Conservation (phyloP, 2,888 invertebrate species). For the Stegana nigrithorax region DNA sequence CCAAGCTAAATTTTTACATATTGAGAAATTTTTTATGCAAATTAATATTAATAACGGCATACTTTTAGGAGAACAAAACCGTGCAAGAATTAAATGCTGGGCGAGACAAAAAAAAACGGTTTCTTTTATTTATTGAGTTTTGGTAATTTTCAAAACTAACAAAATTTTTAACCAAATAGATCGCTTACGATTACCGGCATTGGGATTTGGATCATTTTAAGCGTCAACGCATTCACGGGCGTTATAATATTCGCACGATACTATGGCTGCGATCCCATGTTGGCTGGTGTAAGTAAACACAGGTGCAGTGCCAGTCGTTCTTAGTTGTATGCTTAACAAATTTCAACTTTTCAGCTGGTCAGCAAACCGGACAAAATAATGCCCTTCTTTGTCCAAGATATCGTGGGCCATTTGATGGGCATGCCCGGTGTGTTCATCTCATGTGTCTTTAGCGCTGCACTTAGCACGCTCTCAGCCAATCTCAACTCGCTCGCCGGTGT, state of each 20-base stretch:
- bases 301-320: neutral
- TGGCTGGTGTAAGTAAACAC: constrained; percentile 66
- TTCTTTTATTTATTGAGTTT: too few relatives aligned
- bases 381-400: constrained; percentile 73
- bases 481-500: constrained; percentile 72
- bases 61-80: too few relatives aligned
- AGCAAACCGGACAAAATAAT: constrained; percentile 70
- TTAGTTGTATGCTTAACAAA: neutral
- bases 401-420: constrained; percentile 70
- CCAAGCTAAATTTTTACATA: neutral
- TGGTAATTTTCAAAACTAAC: too few relatives aligned
- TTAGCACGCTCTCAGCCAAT: constrained; percentile 72
- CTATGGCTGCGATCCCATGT: constrained; percentile 73
- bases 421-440: constrained; percentile 74
- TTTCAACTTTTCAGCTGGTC: constrained; percentile 53
- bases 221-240: constrained; percentile 72
- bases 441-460: constrained; percentile 73
- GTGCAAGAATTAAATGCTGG: too few relatives aligned
- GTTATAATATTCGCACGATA: constrained; percentile 73
- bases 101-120: too few relatives aligned
- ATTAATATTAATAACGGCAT: too few relatives aligned
- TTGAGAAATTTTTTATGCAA: neutral
- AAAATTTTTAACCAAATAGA: constrained; percentile 57
- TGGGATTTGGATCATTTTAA: constrained; percentile 71
- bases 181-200: constrained; percentile 71